Evolutionary conservation across 1,140 invertebrate genomes (phyloP), one percentile per base, ranked within the genome.

Genomic region (Panagrolaimus sp.): DNA sequence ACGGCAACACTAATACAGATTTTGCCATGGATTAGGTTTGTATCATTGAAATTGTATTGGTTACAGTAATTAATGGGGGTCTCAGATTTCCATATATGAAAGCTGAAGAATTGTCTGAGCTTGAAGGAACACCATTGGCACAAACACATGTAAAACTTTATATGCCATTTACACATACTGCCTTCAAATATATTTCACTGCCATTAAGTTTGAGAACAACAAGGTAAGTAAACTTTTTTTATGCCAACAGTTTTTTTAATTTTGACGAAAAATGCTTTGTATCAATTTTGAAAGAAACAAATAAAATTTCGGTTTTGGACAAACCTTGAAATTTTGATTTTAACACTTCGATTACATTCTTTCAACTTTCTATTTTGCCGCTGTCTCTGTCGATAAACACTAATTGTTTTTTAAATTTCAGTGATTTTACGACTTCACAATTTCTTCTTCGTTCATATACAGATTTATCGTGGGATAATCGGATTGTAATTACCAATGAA

Each of bases 111-210:
- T 71, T 86, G 13, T 77, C 72, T 63, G 74, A 84, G 63, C 75
- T 85, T 9, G 85, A 86, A 71, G 63, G 61, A 7, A 71, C 72
- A 23, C 47, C 69, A 13, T 47, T 85, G 9, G 79, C 76, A 13
- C 74, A 84, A 67, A 68, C 78, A 51, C 74, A 82, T 70, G 72
- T 77, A 23, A 74, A 78, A 11, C 68, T 84, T 13, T 84, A 85
- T 57, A 82, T 81, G 65, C 80, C 77, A n/a, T 73, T 79, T 44
- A 78, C 84, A 13, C 80, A 84, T 61, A 67, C 76, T 31, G 83
- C 85, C n/a, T 85, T 85, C 76, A 86, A 85, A 66, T 85, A 79
- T 68, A 83, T 84, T 67, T 84, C 84, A 16, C 74, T 85, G 8
- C 79, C 85, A 0, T 70, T 85, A 13, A 75, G 77, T 7, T 20